Conservation (phyloP, 2,797 vertebrate species). For the Brachymystax lenok region DNA sequence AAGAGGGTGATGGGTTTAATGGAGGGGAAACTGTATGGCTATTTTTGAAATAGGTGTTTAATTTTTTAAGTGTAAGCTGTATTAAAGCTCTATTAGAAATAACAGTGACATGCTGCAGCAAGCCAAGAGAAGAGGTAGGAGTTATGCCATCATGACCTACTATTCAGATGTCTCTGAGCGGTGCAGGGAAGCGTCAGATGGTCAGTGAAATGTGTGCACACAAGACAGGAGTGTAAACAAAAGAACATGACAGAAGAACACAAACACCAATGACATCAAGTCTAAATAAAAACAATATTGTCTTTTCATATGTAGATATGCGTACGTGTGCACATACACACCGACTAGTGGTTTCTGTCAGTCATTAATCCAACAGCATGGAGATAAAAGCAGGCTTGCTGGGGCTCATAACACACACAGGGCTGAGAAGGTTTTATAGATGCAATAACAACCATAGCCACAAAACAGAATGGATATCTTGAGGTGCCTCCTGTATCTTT, state of each 20-base stretch:
- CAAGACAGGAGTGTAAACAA: neutral
- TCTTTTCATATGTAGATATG: neutral
- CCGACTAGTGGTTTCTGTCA: constrained; percentile 1
- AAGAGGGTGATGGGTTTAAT: neutral
- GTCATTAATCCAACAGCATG: constrained; percentile 3
- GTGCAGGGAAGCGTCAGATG: neutral
- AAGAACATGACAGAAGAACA: neutral
- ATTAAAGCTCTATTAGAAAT: neutral
- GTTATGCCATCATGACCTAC: constrained; percentile 71
- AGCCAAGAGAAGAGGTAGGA: constrained; percentile 32
- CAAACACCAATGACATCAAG: neutral
- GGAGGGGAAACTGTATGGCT: neutral
- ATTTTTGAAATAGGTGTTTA: neutral
- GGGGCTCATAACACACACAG: neutral
- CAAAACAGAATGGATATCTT: neutral
- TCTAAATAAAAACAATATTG: neutral
- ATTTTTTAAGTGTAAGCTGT: neutral
- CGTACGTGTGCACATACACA: neutral
- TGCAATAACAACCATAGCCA: neutral
- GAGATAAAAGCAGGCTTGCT: neutral
- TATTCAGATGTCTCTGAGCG: constrained; percentile 63
- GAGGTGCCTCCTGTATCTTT: too few relatives aligned
- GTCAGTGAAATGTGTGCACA: neutral
- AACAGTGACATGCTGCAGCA: constrained; percentile 4
- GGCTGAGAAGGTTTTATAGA: neutral